These are phyloP conservation scores for Bilobella aurantiaca DNA, from an alignment of 1,140 invertebrate species.

Conservation along the genomic window DNA sequence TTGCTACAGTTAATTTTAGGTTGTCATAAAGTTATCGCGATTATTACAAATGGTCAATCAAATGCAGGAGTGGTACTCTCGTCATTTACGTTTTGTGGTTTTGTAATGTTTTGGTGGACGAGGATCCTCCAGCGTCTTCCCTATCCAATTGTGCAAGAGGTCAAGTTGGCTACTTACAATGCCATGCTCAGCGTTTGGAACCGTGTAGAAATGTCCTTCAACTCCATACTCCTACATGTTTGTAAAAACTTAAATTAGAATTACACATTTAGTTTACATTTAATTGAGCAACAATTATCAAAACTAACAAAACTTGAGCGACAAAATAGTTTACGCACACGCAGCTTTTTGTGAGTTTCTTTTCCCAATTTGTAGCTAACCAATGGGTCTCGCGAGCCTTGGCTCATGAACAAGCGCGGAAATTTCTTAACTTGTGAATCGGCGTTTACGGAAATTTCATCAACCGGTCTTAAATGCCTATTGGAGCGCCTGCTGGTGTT, in stretches of 20 bases:
- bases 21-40: too few relatives aligned
- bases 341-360: slow-evolving; percentile 41
- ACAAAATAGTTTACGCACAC: slow-evolving; percentile 8
- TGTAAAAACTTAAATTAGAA: too few relatives aligned
- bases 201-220: slow-evolving; percentile 42
- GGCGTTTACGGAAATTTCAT: neutral
- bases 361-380: slow-evolving; percentile 48
- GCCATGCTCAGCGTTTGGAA: slow-evolving; percentile 47
- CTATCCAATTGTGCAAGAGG: slow-evolving; percentile 46
- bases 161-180: slow-evolving; percentile 44
- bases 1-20: too few relatives aligned
- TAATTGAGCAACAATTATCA: neutral
- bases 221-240: slow-evolving; percentile 44
- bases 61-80: too few relatives aligned
- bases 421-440: neutral
- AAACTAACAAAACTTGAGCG: neutral
- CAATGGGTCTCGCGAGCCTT: slow-evolving; percentile 44
- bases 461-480: too few relatives aligned
- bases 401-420: slow-evolving; percentile 40
- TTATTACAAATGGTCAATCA: too few relatives aligned
- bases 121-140: slow-evolving; percentile 17
- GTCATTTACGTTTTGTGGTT: too few relatives aligned
- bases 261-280: neutral
- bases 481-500: too few relatives aligned
- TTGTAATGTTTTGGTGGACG: neutral